phyloP scores from a whole-genome alignment of 2,797 vertebrate genomes.

The Odontamblyopus rebecca region DNA sequence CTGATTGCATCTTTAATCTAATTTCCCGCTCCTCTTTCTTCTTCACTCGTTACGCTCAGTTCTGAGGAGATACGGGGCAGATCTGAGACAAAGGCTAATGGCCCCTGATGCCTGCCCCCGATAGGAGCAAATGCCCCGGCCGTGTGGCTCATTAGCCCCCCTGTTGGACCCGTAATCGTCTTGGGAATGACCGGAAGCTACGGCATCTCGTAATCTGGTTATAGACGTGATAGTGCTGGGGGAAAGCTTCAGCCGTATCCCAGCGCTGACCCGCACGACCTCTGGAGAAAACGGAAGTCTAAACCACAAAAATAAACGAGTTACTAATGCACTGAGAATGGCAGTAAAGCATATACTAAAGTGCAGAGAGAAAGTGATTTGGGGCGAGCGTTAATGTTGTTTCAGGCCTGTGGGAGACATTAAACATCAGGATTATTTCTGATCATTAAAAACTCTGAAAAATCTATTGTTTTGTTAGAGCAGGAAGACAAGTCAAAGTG shows the following conservation, averaged over 20 bases:
- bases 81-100: conserved; percentile 44
- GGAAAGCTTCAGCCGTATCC: conserved; percentile 38
- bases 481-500: background rate
- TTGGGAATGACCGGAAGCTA: conserved; percentile 49
- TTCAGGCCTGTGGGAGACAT: background rate
- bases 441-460: background rate
- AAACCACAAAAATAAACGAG: conserved; percentile 44
- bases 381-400: background rate
- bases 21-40: conserved; percentile 43
- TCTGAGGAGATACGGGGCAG: conserved; percentile 31
- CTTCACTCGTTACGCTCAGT: conserved; percentile 38
- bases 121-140: conserved; percentile 48
- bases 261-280: conserved; percentile 29
- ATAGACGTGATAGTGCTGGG: conserved; percentile 43
- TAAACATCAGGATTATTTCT: background rate
- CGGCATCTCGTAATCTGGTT: conserved; percentile 62
- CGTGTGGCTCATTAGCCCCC: conserved; percentile 52
- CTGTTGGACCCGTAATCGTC: conserved; percentile 50
- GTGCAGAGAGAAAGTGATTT: conserved; percentile 28
- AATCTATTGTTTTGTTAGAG: background rate
- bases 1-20: conserved; percentile 28
- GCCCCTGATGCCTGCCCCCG: conserved; percentile 52
- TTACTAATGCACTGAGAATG: conserved; percentile 44
- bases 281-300: conserved; percentile 45
- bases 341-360: conserved; percentile 24